These are phyloP conservation scores for Potamarius usumacintae DNA, from an alignment of 2,113 vertebrate genomes.

Conservation along the genomic window DNA sequence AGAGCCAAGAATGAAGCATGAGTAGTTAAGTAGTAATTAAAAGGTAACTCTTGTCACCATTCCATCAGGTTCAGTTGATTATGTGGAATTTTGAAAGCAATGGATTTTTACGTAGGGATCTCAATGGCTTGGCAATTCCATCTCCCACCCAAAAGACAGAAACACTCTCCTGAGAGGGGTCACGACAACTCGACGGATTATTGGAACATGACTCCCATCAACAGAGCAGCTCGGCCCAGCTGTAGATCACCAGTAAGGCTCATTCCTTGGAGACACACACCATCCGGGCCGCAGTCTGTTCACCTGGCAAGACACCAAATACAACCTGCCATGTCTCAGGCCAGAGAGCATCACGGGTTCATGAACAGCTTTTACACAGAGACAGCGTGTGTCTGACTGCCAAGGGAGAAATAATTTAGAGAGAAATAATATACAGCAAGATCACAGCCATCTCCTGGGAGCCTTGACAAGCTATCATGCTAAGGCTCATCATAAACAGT, in stretches of 20 bases:
- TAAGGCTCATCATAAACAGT: background rate
- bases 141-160: background rate
- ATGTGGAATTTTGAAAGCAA: background rate
- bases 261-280: constrained; percentile 8
- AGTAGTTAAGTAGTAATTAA: background rate
- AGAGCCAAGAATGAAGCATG: background rate
- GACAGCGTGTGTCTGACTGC: background rate
- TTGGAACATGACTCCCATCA: constrained; percentile 14
- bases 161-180: background rate
- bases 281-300: constrained; percentile 31
- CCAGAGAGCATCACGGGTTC: constrained; percentile 1
- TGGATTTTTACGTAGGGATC: background rate
- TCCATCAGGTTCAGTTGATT: background rate
- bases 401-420: constrained; percentile 1
- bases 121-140: background rate
- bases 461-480: background rate
- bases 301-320: constrained; percentile 19
- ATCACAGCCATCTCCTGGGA: no score
- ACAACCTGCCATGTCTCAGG: constrained; percentile 13
- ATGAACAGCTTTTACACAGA: background rate
- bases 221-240: background rate
- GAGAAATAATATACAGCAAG: background rate
- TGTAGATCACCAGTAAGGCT: background rate
- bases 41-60: background rate
- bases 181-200: constrained; percentile 3